Evolutionary conservation across 2,797 vertebrate genomes (phyloP).

Genomic region (Chelon auratus): DNA sequence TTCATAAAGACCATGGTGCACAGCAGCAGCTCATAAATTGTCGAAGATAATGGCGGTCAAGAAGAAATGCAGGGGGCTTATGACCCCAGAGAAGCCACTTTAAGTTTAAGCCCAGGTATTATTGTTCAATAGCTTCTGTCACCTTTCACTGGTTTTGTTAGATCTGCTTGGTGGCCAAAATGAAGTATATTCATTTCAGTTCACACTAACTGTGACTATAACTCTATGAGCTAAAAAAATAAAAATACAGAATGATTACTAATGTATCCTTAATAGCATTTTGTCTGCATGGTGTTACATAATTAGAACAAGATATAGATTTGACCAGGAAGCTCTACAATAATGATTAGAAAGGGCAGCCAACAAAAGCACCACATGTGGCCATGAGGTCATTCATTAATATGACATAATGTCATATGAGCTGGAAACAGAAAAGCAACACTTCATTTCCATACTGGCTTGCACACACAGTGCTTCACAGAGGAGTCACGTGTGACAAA

Average conservation of each 20-base stretch:
- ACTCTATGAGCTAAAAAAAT: too few relatives aligned
- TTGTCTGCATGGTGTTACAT: not conserved
- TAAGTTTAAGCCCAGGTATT: not conserved
- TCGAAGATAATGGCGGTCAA: not conserved
- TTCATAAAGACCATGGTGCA: not conserved
- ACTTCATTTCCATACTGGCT: not conserved
- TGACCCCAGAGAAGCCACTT: not conserved
- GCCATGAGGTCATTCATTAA: not conserved
- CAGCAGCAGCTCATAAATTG: slow-evolving; percentile 5
- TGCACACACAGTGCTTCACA: too few relatives aligned
- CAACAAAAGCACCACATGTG: not conserved
- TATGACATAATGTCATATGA: not conserved
- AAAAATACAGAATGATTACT: not conserved
- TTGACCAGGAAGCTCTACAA: not conserved
- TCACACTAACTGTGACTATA: not conserved
- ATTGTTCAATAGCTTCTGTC: slow-evolving; percentile 19
- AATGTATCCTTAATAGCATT: not conserved
- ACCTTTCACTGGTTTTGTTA: not conserved
- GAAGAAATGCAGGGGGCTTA: not conserved
- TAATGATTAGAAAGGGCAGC: not conserved
- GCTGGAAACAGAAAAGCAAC: not conserved
- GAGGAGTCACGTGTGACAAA: too few relatives aligned
- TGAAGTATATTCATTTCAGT: not conserved
- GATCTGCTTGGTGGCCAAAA: not conserved
- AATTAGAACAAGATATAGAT: not conserved